Conservation (phyloP, 2,113 vertebrate species). For the Engraulis encrasicolus region DNA sequence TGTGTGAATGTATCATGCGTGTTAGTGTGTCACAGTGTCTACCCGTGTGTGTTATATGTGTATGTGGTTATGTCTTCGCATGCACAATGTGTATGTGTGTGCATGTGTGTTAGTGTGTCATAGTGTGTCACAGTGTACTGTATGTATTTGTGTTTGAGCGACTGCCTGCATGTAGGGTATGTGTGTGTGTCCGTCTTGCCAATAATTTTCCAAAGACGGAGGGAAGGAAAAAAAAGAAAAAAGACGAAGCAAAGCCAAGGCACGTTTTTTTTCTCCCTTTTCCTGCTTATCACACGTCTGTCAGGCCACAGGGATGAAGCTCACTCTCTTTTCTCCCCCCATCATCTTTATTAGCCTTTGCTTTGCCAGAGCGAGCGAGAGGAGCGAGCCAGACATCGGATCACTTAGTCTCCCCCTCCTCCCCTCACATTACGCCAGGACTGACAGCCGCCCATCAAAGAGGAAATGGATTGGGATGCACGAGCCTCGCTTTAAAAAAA, state of each 20-base stretch:
- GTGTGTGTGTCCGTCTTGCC: conserved; percentile 5
- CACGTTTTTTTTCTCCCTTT: no score
- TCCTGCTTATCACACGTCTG: not conserved
- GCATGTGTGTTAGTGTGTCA: not conserved
- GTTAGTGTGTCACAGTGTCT: not conserved
- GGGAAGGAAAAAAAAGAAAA: no score
- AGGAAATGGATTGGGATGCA: not conserved
- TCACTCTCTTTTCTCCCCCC: not conserved
- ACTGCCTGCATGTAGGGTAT: not conserved
- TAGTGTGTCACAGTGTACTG: no score
- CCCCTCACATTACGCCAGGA: not conserved
- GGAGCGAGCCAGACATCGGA: not conserved
- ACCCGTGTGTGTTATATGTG: not conserved
- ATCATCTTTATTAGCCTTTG: conserved; percentile 1
- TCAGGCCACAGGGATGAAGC: conserved; percentile 15
- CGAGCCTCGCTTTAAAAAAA: no score
- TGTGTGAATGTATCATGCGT: no score
- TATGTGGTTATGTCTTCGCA: not conserved
- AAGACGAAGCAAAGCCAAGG: not conserved
- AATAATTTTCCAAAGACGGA: not conserved
- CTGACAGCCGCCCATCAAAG: conserved; percentile 13
- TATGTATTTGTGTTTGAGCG: not conserved
- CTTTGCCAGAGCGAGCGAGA: not conserved
- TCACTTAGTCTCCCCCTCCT: no score
- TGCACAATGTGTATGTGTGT: not conserved